Percentiles rank a stretch among this genome's conserved stretches.
These are phyloP conservation scores for Rhabdomys dilectus DNA, from an alignment of 2,113 vertebrate genomes.

Conservation along the genomic window DNA sequence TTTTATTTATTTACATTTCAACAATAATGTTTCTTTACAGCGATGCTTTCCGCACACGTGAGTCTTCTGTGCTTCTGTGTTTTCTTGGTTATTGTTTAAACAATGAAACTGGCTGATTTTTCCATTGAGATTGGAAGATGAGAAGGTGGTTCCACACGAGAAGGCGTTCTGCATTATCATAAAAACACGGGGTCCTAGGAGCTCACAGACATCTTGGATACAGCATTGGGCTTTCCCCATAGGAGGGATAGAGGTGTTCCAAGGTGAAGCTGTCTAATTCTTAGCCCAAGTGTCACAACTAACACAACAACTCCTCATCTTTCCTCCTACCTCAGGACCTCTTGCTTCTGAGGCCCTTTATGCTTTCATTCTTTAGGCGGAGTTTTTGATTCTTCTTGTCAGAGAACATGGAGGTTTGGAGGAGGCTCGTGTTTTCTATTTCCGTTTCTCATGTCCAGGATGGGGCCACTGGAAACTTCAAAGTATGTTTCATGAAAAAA, in stretches of 20 bases:
- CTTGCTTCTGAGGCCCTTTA: conserved; percentile 63
- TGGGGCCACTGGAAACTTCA: conserved; percentile 27
- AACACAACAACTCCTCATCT: conserved; percentile 43
- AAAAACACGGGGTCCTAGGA: neutral
- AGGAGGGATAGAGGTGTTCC: neutral
- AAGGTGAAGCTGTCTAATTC: conserved; percentile 37
- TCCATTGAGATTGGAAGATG: neutral
- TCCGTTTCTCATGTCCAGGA: conserved; percentile 73
- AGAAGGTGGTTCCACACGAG: neutral
- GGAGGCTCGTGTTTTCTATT: conserved; percentile 30
- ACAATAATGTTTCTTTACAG: neutral
- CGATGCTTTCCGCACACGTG: neutral
- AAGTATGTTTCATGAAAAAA: conserved; percentile 60
- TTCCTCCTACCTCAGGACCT: conserved; percentile 49
- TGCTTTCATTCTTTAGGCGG: conserved; percentile 75
- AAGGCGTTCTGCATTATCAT: conserved; percentile 9
- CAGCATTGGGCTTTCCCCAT: neutral
- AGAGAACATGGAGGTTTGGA: conserved; percentile 58
- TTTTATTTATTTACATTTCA: neutral
- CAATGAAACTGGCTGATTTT: neutral
- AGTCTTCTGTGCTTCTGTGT: neutral
- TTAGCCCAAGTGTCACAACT: conserved; percentile 42
- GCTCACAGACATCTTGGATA: neutral
- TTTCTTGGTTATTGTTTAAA: conserved; percentile 13
- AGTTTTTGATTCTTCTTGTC: conserved; percentile 74